These are phyloP conservation scores for Mormyrus lacerda DNA, from an alignment of 2,113 vertebrate species.

Conservation along the genomic window DNA sequence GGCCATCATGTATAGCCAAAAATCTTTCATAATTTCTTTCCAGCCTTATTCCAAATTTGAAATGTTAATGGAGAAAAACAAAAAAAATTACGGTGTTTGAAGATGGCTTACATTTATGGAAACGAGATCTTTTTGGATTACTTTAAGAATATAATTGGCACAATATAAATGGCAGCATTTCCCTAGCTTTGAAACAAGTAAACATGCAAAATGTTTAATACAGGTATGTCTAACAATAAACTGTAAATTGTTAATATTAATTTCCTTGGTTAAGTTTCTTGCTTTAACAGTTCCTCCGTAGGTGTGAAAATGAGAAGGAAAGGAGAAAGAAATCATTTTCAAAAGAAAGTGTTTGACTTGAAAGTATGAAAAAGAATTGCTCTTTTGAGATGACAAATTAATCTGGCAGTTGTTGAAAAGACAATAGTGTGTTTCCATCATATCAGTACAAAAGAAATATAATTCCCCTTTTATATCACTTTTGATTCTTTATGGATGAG, in stretches of 20 bases:
- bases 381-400: neutral
- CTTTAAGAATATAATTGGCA: neutral
- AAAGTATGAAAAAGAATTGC: neutral
- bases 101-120: neutral
- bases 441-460: neutral
- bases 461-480: neutral
- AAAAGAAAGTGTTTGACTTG: neutral
- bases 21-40: neutral
- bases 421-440: neutral
- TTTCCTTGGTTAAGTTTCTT: neutral
- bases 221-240: neutral
- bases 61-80: neutral
- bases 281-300: neutral
- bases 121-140: neutral
- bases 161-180: neutral
- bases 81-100: neutral
- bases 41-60: neutral
- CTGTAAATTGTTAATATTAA: neutral
- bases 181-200: neutral
- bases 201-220: neutral
- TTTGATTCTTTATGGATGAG: neutral
- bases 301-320: neutral
- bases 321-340: neutral
- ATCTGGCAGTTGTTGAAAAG: neutral
- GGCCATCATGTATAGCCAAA: neutral